Percentiles rank a stretch among this genome's conserved stretches.
phyloP scores from a whole-genome alignment of 2,888 invertebrate genomes.

The Ctenicera cuprea region DNA sequence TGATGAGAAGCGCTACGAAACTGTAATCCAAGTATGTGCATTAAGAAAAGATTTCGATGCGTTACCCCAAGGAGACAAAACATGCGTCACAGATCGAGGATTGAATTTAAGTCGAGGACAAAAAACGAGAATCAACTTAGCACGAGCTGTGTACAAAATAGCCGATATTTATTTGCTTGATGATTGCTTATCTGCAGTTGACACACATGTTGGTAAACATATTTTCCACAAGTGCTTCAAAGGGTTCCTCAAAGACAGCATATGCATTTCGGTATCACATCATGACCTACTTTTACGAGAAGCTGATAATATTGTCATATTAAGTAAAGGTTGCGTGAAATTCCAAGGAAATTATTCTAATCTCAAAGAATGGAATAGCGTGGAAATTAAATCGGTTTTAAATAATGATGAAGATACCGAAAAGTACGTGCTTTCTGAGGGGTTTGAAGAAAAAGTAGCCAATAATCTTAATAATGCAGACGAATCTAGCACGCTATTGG shows the following conservation, averaged over 20 bases:
- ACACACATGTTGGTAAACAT: conserved; percentile 81
- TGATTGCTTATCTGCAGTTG: conserved; percentile 86
- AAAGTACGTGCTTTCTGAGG: conserved; percentile 50
- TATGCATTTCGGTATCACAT: conserved; percentile 79
- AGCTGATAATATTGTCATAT: conserved; percentile 74
- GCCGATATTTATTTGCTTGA: conserved; percentile 86
- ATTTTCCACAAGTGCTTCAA: conserved; percentile 82
- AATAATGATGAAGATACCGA: conserved; percentile 69
- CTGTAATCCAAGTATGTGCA: conserved; percentile 78
- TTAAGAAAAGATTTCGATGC: conserved; percentile 80
- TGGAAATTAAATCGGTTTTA: conserved; percentile 22
- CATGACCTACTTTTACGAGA: conserved; percentile 77
- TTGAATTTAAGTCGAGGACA: conserved; percentile 87
- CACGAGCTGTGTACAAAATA: conserved; percentile 82
- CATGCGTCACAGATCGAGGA: conserved; percentile 86
- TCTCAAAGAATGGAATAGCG: conserved; percentile 40
- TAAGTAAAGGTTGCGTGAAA: conserved; percentile 75
- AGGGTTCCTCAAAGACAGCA: conserved; percentile 74
- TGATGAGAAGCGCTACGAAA: conserved; percentile 74
- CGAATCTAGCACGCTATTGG: conserved; percentile 18
- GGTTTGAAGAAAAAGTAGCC: conserved; percentile 24
- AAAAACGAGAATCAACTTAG: conserved; percentile 84
- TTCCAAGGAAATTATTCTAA: conserved; percentile 77
- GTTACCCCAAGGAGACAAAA: conserved; percentile 83
- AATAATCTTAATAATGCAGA: conserved; percentile 42